Base-by-base conservation (phyloP, 2,888 invertebrate species). In the Drosophila kanekoi region DNA sequence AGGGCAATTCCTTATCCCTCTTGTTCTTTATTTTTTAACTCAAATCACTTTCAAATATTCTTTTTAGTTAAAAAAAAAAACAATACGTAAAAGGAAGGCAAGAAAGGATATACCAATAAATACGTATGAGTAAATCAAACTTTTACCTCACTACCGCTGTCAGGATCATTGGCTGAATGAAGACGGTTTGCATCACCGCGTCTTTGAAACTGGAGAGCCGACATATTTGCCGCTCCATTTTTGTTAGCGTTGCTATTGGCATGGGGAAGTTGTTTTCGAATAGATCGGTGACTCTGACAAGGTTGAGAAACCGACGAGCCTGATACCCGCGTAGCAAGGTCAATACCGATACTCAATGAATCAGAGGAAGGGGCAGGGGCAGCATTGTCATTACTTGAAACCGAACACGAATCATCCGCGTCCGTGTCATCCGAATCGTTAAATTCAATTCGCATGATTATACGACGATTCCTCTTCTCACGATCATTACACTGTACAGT, bases 381-480 rank as follows among this genome's bases (percentile, higher is more conserved):
- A 65, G 53, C 60, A 53, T 77, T 78, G 47, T 47, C 62, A 48
- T 75, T 77, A 32, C 60, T 70, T 41, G 60, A 58, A 52, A 35
- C 49, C 40, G 43, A 70, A 20, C 56, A 32, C n/a, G 47, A 44
- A 8, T 68, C 83, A 23, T 77, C 73, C 28, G 54, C 77, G 32
- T 89, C 88, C 28, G 87, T 81, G 52, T 89, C 88, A 41, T 90
- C 91, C n/a, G 90, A 82, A 70, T 92, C 91, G 65, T 91, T 91
- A 48, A 91, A 90, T 71, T 92, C 91, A 45, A 92, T 91, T 66
- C 91, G 90, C 92, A 92, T 92, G 2, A 92, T 91, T 70, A 92
- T 91, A 58, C 91, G 92, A 51, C 91, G 89, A 60, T 90, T 91
- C 63, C 81, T 87, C 23, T 73, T 87, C 18, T 80, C 81, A 14